Evolutionary conservation across 2,797 vertebrate genomes (phyloP), one percentile per base, ranked within the genome.

Genomic region (Lagocephalus sceleratus): DNA sequence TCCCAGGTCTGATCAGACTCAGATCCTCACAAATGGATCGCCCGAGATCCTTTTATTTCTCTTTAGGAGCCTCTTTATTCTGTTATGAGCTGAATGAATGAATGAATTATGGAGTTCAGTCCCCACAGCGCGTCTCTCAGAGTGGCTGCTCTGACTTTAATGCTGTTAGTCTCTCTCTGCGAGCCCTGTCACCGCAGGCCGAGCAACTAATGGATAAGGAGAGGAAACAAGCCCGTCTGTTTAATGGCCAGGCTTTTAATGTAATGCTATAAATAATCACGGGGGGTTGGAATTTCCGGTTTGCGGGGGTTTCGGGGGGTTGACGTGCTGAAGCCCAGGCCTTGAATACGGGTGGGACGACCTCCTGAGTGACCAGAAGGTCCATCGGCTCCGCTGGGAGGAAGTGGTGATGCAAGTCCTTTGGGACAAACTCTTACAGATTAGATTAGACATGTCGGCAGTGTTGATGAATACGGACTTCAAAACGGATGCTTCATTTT

Each of bases 101-200:
- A 14, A 60, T 88, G 68, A 86, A 86, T 87, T 77, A 84, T 82
- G 67, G 75, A 83, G 66, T 69, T 60, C 72, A 49, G 67, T 69
- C 58, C 73, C 52, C 68, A 55, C 68, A 46, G 57, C 39, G 16
- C 3, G 16, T 40, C 39, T 64, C 59, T 62, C 46, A n/a, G 60
- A 75, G 57, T 64, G 70, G 47, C 48, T 54, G 53, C 71, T 68
- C 45, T 79, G 73, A 84, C 84, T 85, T 85, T 79, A 81, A 79
- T 83, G 68, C 54, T 78, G 64, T 85, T 78, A 66, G 75, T 52
- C 50, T 61, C 57, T 58, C 51, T 49, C 68, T 32, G n/a, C 46
- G 20, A 23, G 45, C 39, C 51, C 45, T 48, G 35, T 35, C 5
- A 48, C 73, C 63, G 61, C 54, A 61, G 73, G 69, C 57, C 29